Percentiles rank a stretch among this genome's conserved stretches.
Evolutionary conservation across 2,113 vertebrate genomes (phyloP).

Genomic region (Seriola quinqueradiata): DNA sequence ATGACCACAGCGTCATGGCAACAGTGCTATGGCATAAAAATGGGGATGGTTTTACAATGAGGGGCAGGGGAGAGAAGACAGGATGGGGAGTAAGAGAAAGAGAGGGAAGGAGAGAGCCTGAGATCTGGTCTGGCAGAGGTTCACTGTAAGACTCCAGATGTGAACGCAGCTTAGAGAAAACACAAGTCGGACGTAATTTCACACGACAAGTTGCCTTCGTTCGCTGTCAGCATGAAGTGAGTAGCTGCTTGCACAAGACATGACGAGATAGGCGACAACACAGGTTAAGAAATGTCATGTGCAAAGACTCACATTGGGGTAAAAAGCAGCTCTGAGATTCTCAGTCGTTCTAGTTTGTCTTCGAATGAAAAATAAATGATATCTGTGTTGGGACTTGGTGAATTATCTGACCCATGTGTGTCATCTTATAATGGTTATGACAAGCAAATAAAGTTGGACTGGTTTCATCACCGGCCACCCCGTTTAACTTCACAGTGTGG

Average conservation of each 20-base stretch:
- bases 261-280: neutral
- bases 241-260: neutral
- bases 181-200: neutral
- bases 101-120: neutral
- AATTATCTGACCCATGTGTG: neutral
- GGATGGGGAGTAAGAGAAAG: too few relatives aligned
- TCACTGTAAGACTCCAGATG: too few relatives aligned
- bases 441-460: constrained; percentile 6
- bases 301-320: neutral
- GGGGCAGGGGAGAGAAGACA: neutral
- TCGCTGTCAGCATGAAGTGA: neutral
- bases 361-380: neutral
- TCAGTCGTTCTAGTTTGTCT: neutral
- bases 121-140: neutral
- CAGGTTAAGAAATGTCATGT: neutral
- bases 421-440: neutral
- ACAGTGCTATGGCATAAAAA: neutral
- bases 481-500: constrained; percentile 1
- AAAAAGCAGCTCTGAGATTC: neutral
- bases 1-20: constrained; percentile 21
- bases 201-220: neutral
- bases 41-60: neutral
- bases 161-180: neutral
- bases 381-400: neutral
- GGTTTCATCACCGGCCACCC: constrained; percentile 25